Base-by-base conservation (phyloP, 2,113 vertebrate genomes). In the Plotosus lineatus region DNA sequence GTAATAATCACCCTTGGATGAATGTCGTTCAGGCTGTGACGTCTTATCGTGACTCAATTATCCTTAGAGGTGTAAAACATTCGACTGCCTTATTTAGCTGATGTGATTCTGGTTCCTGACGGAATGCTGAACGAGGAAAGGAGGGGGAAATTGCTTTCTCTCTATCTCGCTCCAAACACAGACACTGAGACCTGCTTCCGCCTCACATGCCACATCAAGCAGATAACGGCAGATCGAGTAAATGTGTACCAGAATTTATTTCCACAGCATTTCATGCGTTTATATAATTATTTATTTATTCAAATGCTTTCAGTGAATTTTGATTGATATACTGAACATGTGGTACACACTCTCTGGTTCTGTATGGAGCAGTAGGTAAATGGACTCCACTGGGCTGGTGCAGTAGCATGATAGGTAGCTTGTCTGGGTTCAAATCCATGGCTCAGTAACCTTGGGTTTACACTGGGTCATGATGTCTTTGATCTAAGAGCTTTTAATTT, bases 21-120 rank as follows among this genome's bases (percentile, higher is more conserved):
- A 82, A 85, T 85, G 83, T 83, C 84, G 85, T 80, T 83, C 83
- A 79, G 75, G 50, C 82, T 86, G 85, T 88, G 78, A 85, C 79
- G 77, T 77, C 86, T 91, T 92, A 92, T 91, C 90, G n/a, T 56
- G 12, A 6, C 85, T 80, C 87, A 83, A 87, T 90, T 91, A 91
- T 92, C 91, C 88, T 89, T 86, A 85, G 88, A 90, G 89, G 91
- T 91, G 90, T 93, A 90, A 91, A 92, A 92, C 91, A 92, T 94
- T 93, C 89, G 81, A 87, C 84, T 85, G 81, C 80, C 87, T 93
- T 91, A 92, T 91, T 93, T 88, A 91, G 92, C 92, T 92, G 87
- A 87, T 90, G 82, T 86, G 88, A 91, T 92, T 92, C 84, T 82
- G 83, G 83, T 83, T 79, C 81, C 82, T 78, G 86, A 78, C 85